Base-by-base conservation (phyloP, 2,888 invertebrate genomes). In the Tenthredo notha region DNA sequence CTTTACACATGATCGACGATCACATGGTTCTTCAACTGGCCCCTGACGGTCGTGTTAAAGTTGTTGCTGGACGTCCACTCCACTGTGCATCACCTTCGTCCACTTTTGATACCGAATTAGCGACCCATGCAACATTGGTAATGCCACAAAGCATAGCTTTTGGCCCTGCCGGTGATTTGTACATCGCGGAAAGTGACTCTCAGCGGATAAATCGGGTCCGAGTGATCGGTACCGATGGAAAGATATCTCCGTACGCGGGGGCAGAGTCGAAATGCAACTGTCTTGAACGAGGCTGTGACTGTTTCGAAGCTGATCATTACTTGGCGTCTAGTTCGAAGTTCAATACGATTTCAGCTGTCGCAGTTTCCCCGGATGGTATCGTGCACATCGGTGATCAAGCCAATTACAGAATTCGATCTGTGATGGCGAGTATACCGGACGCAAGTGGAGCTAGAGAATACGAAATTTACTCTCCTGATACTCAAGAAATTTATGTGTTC, bases 361-460 rank as follows among this genome's bases (percentile, higher is more conserved):
- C 98, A 5, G 98, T 99, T 0, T 98, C 98, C 10, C 98, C 99
- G 0, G 98, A 98, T 92, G 98, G 99, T 0, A 96, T 98, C 37
- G 97, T 99, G 0, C 98, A 99, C 90, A 97, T 99, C 83, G 98
- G 98, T 0, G 99, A 99, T 93, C 98, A 98, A 94, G 98, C 97
- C 0, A 98, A 98, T 91, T 97, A 98, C 90, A 95, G 98, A 89
- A 97, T 98, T 84, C 95, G 98, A 67, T 98, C 98, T 0, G 97
- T 98, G 0, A 97, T 97, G 96, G 97, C 98, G 0, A 97, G 97
- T 90, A 98, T 98, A 86, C 98, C 98, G 0, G 97, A 98, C 88
- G 97, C 98, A 0, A 97, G 97, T 89, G 95, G 96, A 0, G 95
- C 97, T 0, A 94, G 98, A 72, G 98, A 98, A 91, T 99, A 99